A percentile compares a stretch with the other conserved stretches of the same genome.
These are phyloP conservation scores for Noctua fimbriata DNA, from an alignment of 2,888 invertebrate genomes.

Conservation along the genomic window DNA sequence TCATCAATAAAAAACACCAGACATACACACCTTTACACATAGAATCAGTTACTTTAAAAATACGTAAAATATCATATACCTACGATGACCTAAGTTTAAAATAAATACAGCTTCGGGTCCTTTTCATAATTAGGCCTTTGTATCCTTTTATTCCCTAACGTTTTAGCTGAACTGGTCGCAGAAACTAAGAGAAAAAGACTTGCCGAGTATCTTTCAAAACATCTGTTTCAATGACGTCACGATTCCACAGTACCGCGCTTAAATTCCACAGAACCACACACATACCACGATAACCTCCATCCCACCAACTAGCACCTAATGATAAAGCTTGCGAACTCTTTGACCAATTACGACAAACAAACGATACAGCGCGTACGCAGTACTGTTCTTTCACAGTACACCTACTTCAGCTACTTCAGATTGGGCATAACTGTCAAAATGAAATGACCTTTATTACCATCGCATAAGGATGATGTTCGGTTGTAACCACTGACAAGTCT, in stretches of 20 bases:
- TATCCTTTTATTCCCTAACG: too few relatives aligned
- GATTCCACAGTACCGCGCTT: background rate
- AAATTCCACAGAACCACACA: constrained; percentile 16
- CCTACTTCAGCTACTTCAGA: background rate
- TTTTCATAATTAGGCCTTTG: background rate
- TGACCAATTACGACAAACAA: constrained; percentile 69
- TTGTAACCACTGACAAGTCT: background rate
- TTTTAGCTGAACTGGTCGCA: background rate
- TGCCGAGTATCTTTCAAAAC: background rate
- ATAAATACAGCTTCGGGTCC: background rate
- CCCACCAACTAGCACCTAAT: constrained; percentile 47
- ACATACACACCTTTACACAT: background rate
- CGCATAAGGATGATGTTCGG: background rate
- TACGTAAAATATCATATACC: background rate
- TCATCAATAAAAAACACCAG: background rate
- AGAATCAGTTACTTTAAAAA: background rate
- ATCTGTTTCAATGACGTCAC: background rate
- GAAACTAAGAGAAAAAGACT: background rate
- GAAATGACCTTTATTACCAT: background rate
- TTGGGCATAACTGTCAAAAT: background rate
- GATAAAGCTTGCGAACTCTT: constrained; percentile 65
- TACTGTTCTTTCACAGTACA: constrained; percentile 3
- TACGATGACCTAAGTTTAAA: background rate
- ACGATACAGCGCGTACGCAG: constrained; percentile 54
- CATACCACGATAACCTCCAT: constrained; percentile 26